Percentiles rank a stretch among this genome's conserved stretches.
Conservation (phyloP, 1,140 invertebrate genomes). For the Melitaea cinxia region DNA sequence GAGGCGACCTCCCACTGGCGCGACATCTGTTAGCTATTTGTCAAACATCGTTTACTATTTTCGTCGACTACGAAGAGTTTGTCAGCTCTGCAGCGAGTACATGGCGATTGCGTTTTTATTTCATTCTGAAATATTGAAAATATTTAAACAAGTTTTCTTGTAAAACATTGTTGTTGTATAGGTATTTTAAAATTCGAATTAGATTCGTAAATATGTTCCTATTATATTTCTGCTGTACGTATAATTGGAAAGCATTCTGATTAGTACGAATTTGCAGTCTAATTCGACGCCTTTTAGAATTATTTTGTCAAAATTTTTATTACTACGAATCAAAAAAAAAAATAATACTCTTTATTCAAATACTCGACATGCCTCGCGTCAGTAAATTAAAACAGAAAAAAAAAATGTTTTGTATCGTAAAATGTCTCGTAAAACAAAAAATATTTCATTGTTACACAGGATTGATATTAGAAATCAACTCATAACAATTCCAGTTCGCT, state of each 20-base stretch:
- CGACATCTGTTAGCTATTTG: conserved; percentile 77
- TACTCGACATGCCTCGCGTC: no score
- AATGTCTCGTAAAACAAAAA: not conserved
- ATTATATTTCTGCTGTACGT: not conserved
- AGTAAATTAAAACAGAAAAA: no score
- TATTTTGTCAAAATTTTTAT: no score
- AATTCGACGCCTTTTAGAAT: no score
- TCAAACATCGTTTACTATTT: conserved; percentile 79
- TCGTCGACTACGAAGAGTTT: conserved; percentile 53
- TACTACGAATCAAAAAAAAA: no score
- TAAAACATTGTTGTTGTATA: not conserved
- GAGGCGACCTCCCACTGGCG: conserved; percentile 41
- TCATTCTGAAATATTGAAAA: not conserved
- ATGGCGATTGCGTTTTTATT: conserved; percentile 24
- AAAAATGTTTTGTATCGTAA: no score
- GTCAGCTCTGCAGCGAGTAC: conserved; percentile 43
- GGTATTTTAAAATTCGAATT: not conserved
- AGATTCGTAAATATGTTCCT: not conserved
- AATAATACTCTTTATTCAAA: no score
- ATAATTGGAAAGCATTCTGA: not conserved
- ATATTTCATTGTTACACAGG: not conserved
- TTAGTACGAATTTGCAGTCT: no score
- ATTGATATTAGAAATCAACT: not conserved
- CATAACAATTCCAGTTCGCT: not conserved
- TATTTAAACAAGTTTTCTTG: not conserved